Base-by-base conservation (phyloP, 2,113 vertebrate genomes). In the Sylvia atricapilla region DNA sequence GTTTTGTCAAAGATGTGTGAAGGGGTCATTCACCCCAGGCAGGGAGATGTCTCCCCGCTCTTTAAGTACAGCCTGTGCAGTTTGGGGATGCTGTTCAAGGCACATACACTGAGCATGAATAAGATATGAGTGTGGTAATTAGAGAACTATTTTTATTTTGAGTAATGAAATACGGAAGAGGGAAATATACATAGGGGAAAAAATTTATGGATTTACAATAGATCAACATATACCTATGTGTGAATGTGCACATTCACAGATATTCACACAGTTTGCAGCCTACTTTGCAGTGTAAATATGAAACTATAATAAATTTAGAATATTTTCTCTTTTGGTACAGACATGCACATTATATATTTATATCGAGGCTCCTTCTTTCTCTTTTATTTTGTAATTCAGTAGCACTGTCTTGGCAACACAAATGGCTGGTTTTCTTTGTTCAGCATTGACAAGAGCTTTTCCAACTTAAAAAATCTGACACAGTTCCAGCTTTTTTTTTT, bases 391-490 rank as follows among this genome's bases (percentile, higher is more conserved):
- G 76, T 80, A 86, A 95, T 95, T 95, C 46, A 19, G 92, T 97
- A 94, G 84, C 88, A 96, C 93, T 91, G 79, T 92, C 72, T 94
- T 95, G 95, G 95, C 95, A 97, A 90, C 80, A 79, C 83, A 96
- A 95, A 88, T 89, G 88, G 59, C 68, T 83, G 74, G 35, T 84
- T 68, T 91, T 87, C 96, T 97, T 97, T 97, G 93, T 96, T 72
- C 31, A 64, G 56, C 35, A 23, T 44, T 96, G 88, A 94, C 84
- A 96, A 92, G 91, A 90, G 94, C 94, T 96, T 96, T 96, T 96
- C 90, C 91, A 90, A 90, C 82, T 97, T 95, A 89, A 90, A 95
- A 96, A 95, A 79, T 73, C 87, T 91, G 96, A 96, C 87, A 75
- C 53, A 35, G 75, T 94, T 96, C 90, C 92, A 96, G 82, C 13